A percentile compares a stretch with the other conserved stretches of the same genome.
Conservation (phyloP, 1,140 invertebrate species). For the Brachionus koreanus region DNA sequence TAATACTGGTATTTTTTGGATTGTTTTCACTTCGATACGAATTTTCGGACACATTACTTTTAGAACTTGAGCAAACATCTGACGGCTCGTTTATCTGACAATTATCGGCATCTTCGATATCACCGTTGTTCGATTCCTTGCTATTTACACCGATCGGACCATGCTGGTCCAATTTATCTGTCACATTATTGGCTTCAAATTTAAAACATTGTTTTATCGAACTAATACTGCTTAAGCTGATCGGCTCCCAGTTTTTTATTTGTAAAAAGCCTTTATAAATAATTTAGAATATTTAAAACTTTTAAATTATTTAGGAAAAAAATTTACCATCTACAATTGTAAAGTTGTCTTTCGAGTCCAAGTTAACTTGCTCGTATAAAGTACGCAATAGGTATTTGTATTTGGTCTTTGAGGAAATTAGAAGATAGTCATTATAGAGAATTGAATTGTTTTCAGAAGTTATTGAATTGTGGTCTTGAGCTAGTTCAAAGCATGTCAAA, state of each 20-base stretch:
- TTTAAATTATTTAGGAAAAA: background rate
- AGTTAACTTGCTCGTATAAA: background rate
- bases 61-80: background rate
- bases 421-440: conserved; percentile 21
- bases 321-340: conserved; percentile 28
- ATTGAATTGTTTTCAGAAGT: background rate
- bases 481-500: background rate
- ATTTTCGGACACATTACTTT: background rate
- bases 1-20: background rate
- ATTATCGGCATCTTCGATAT: background rate
- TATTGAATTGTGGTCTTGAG: background rate
- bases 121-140: background rate
- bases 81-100: background rate
- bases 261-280: conserved; percentile 11
- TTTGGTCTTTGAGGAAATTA: conserved; percentile 39
- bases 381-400: conserved; percentile 23
- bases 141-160: background rate
- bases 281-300: background rate
- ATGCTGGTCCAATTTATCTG: background rate
- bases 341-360: background rate
- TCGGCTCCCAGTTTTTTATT: conserved; percentile 40
- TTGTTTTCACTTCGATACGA: background rate
- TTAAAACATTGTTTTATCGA: conserved; percentile 28
- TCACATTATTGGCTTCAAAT: background rate
- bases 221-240: conserved; percentile 17